Evolutionary conservation across 2,797 vertebrate genomes (phyloP).

Genomic region (Podarcis lilfordi): DNA sequence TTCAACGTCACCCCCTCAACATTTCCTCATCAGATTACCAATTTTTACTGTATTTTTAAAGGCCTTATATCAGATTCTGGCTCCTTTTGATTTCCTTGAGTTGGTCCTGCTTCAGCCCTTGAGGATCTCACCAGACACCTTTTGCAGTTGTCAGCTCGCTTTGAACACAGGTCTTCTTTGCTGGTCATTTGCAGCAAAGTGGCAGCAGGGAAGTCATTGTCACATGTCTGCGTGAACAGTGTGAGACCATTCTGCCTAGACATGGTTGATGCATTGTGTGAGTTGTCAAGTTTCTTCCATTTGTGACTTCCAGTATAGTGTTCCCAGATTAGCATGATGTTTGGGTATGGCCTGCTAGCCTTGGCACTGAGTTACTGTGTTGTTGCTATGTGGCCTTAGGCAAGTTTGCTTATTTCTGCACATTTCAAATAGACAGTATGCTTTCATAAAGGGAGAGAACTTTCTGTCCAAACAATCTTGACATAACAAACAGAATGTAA

Average conservation of each 20-base stretch:
- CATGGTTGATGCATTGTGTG: not conserved
- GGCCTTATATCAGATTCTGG: not conserved
- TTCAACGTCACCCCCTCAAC: not conserved
- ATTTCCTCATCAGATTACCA: not conserved
- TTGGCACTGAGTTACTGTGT: not conserved
- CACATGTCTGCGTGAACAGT: not conserved
- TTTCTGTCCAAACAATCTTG: not conserved
- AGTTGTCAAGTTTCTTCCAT: not conserved
- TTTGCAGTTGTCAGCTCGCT: slow-evolving; percentile 51
- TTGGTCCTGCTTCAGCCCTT: not conserved
- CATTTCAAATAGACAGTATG: slow-evolving; percentile 30
- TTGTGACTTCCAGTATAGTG: not conserved
- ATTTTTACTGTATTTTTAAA: not conserved
- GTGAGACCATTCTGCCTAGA: not conserved
- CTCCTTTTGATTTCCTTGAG: not conserved
- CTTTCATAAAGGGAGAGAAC: not conserved
- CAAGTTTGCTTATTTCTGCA: slow-evolving; percentile 42
- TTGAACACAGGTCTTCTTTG: slow-evolving; percentile 7
- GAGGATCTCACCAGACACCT: not conserved
- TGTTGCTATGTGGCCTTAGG: not conserved
- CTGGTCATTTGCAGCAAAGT: not conserved
- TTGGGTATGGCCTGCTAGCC: not conserved
- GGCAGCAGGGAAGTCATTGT: not conserved
- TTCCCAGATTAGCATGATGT: not conserved
- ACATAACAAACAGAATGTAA: not conserved